phyloP scores from a whole-genome alignment of 2,888 invertebrate species.

The Petrolisthes cinctipes region DNA sequence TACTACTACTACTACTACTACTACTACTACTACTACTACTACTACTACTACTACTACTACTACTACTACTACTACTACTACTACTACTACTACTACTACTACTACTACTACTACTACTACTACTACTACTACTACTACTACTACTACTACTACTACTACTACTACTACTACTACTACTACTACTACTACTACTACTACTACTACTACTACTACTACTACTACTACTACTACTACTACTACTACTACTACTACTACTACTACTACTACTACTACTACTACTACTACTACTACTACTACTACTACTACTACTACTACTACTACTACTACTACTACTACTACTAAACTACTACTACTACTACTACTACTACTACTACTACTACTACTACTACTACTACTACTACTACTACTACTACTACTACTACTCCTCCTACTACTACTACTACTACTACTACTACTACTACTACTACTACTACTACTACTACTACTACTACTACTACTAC shows the following conservation, averaged over 20 bases:
- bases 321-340: neutral
- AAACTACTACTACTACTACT: neutral
- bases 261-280: neutral
- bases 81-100: constrained; percentile 22
- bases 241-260: too few relatives aligned
- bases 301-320: constrained; percentile 7
- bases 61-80: constrained; percentile 27
- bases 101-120: neutral
- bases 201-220: too few relatives aligned
- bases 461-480: constrained; percentile 3
- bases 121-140: constrained; percentile 5
- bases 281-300: neutral
- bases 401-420: constrained; percentile 3
- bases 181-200: neutral
- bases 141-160: constrained; percentile 8
- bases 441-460: constrained; percentile 5
- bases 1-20: constrained; percentile 24
- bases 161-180: constrained; percentile 5
- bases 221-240: too few relatives aligned
- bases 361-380: constrained; percentile 8
- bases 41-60: constrained; percentile 25
- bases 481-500: constrained; percentile 1
- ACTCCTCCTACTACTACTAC: constrained; percentile 2
- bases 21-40: constrained; percentile 28
- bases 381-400: constrained; percentile 9